Conservation (phyloP, 2,113 vertebrate species). For the Perca fluviatilis region DNA sequence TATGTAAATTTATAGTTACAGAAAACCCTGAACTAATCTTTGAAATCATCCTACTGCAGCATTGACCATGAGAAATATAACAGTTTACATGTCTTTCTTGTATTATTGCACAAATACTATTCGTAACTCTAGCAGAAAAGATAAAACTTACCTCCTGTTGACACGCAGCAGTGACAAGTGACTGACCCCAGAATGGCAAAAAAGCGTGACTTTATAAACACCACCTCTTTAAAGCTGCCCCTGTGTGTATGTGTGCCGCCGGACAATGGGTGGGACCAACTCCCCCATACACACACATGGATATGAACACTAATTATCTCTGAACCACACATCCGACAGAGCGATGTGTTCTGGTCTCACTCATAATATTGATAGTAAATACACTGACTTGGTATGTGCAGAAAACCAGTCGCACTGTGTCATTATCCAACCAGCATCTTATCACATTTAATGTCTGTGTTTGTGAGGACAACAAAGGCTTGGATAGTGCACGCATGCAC, state of each 20-base stretch:
- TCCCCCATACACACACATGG: constrained; percentile 29
- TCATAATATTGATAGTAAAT: constrained; percentile 87
- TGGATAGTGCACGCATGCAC: constrained; percentile 40
- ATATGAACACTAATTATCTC: constrained; percentile 32
- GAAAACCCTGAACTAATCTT: not conserved
- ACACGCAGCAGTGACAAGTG: constrained; percentile 48
- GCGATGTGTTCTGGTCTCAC: constrained; percentile 64
- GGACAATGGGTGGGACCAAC: constrained; percentile 58
- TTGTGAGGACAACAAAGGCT: constrained; percentile 79
- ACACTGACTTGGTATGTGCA: constrained; percentile 70
- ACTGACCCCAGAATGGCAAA: constrained; percentile 58
- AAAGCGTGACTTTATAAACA: constrained; percentile 75
- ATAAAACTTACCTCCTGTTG: constrained; percentile 74
- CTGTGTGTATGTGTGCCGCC: constrained; percentile 29
- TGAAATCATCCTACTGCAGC: constrained; percentile 6
- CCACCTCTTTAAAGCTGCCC: constrained; percentile 57
- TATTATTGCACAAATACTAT: constrained; percentile 5
- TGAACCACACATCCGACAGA: constrained; percentile 34
- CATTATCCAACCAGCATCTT: constrained; percentile 76
- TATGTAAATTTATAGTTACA: not conserved
- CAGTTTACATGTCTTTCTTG: constrained; percentile 19
- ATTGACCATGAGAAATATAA: not conserved
- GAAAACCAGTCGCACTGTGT: constrained; percentile 69
- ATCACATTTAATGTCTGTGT: constrained; percentile 78
- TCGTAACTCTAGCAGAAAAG: constrained; percentile 21